These are phyloP conservation scores for Cheilosia impressa DNA, from an alignment of 2,888 invertebrate species.

Conservation along the genomic window DNA sequence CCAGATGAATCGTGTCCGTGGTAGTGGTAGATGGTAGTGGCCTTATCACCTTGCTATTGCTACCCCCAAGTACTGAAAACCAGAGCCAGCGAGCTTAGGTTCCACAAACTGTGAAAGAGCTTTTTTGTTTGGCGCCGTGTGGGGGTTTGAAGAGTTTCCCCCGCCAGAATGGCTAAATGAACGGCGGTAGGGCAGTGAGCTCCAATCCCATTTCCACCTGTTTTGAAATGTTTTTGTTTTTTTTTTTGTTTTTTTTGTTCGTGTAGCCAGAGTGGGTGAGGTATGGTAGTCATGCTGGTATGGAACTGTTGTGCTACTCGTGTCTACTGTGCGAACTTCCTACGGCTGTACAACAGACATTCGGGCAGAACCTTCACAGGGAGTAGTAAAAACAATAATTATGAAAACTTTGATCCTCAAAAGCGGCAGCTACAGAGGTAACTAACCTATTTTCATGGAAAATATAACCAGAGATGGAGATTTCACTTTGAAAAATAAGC, in stretches of 20 bases:
- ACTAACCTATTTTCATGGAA: conserved; percentile 27
- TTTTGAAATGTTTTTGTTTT: conserved; percentile 30
- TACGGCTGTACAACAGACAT: conserved; percentile 17
- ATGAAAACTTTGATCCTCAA: conserved; percentile 57
- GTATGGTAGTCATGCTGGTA: background rate
- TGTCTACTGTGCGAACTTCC: conserved; percentile 2
- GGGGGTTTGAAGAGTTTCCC: background rate
- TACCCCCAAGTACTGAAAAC: conserved; percentile 42
- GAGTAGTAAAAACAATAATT: conserved; percentile 21
- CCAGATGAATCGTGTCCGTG: conserved; percentile 50
- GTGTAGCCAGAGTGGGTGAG: background rate
- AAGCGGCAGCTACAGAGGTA: conserved; percentile 18
- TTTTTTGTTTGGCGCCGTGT: background rate
- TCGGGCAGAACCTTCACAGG: background rate
- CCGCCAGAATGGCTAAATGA: background rate
- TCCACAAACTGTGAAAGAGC: conserved; percentile 64
- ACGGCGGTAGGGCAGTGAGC: background rate
- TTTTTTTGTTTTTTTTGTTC: conserved; percentile 17
- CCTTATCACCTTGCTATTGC: conserved; percentile 59
- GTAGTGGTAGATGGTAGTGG: conserved; percentile 46
- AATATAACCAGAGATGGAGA: conserved; percentile 3
- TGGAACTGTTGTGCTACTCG: conserved; percentile 6
- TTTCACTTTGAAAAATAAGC: background rate
- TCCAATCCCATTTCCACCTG: conserved; percentile 55
- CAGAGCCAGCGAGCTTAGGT: conserved; percentile 53